Evolutionary conservation across 1,140 invertebrate species (phyloP), one percentile per base, ranked within the genome.

Genomic region (Lycorma delicatula): DNA sequence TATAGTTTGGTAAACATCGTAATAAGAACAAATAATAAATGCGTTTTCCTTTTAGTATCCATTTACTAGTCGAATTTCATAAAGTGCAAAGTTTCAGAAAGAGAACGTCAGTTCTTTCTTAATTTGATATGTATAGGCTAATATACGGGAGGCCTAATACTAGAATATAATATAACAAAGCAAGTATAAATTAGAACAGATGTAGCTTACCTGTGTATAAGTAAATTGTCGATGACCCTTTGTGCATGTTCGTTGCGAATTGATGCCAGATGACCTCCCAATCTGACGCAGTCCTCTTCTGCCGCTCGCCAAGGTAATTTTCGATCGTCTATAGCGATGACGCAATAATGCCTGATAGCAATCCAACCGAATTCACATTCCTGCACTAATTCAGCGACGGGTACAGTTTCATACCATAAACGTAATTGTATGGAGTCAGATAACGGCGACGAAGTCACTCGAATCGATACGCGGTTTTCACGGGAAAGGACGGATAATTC

Each of bases 321-420:
- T 1, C 70, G 61, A 29, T 76, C 73, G 55, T 82, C 77, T 28
- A 83, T 69, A 0, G 80, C 75, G n/a, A 77, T 70, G 60, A 86
- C 75, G 63, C 82, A 85, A 63, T 80, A 79, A 50, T 81, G 77
- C 12, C 76, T 70, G 9, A 78, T 70, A 0, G 71, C 67, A 12
- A 85, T 75, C 81, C 82, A 85, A 0, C 82, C 82, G 58, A 78
- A 81, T 1, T 78, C 79, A 70, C 83, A 84, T 58, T 75, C 71
- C 1, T 76, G 76, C 31, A 79, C 75, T 25, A 82, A 67, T 26
- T 77, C 76, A 12, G 75, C 67, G 1, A 81, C 63, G 1, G 49
- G 22, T 36, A 46, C 28, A 13, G 49, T 48, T 25, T 60, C 48
- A 36, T 60, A 62, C 54, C 51, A 47, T n/a, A 64, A 18, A 20